A percentile compares a stretch with the other conserved stretches of the same genome.
Conservation (phyloP, 2,113 vertebrate genomes). For the Gila orcuttii region DNA sequence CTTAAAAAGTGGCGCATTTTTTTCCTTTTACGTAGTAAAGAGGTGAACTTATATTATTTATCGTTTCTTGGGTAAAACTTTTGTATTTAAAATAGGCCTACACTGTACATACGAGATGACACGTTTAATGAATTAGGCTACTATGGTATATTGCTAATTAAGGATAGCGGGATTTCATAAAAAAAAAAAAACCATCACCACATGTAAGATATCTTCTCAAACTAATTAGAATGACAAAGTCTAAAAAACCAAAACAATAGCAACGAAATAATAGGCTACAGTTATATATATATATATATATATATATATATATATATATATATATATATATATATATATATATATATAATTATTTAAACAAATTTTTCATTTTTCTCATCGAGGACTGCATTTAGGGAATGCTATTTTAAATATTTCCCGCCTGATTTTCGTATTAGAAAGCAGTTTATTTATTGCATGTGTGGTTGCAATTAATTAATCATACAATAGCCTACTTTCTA, state of each 20-base stretch:
- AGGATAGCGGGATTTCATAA: not conserved
- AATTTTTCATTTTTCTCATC: not conserved
- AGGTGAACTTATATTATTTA: not conserved
- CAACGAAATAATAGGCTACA: not conserved
- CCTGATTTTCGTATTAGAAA: not conserved
- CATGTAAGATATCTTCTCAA: not conserved
- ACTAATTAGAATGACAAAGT: not conserved
- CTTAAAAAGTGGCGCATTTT: not conserved
- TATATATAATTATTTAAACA: not conserved
- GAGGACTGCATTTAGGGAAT: not conserved
- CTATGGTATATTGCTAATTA: not conserved
- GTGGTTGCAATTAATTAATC: not conserved
- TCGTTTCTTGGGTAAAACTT: not conserved
- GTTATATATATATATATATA: not conserved
- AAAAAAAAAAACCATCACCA: not conserved
- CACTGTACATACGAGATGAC: not conserved
- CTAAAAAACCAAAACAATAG: not conserved
- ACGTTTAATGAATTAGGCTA: not conserved
- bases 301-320: no score
- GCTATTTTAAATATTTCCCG: not conserved
- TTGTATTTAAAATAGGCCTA: not conserved
- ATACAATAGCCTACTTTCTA: not conserved
- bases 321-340: not conserved
- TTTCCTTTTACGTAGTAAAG: not conserved
- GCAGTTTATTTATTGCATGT: not conserved